These are phyloP conservation scores for Leptinotarsa tumamoca DNA, from an alignment of 2,888 invertebrate genomes.

Conservation along the genomic window DNA sequence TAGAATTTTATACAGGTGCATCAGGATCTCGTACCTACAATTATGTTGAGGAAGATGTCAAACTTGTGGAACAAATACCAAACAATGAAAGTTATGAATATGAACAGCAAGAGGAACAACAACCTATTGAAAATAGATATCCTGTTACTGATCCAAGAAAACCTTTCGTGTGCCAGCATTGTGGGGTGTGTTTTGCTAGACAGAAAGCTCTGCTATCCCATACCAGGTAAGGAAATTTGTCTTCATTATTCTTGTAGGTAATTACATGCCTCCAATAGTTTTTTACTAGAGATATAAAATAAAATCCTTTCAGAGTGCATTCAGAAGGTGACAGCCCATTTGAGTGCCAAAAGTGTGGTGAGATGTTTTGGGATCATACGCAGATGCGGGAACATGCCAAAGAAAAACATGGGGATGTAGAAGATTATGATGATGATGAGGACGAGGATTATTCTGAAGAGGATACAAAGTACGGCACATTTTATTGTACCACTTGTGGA, in stretches of 20 bases:
- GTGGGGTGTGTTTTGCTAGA: slow-evolving; percentile 80
- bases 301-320: slow-evolving; percentile 33
- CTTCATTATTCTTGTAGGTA: too few relatives aligned
- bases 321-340: slow-evolving; percentile 75
- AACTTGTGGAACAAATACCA: slow-evolving; percentile 67
- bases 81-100: slow-evolving; percentile 49
- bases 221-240: slow-evolving; percentile 64
- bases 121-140: slow-evolving; percentile 63
- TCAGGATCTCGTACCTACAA: slow-evolving; percentile 64
- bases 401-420: slow-evolving; percentile 69
- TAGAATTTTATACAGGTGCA: slow-evolving; percentile 48
- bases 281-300: background rate
- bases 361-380: slow-evolving; percentile 81
- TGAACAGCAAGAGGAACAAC: slow-evolving; percentile 30
- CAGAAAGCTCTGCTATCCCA: slow-evolving; percentile 87
- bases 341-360: slow-evolving; percentile 83
- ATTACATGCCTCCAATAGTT: background rate
- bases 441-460: slow-evolving; percentile 71
- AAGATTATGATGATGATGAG: slow-evolving; percentile 64
- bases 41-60: slow-evolving; percentile 68
- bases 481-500: slow-evolving; percentile 81
- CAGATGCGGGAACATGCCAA: slow-evolving; percentile 73
- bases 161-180: slow-evolving; percentile 84
- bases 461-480: slow-evolving; percentile 71
- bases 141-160: slow-evolving; percentile 78